Evolutionary conservation across 2,888 invertebrate species (phyloP), one percentile per base, ranked within the genome.

Genomic region (Latrodectus hesperus): DNA sequence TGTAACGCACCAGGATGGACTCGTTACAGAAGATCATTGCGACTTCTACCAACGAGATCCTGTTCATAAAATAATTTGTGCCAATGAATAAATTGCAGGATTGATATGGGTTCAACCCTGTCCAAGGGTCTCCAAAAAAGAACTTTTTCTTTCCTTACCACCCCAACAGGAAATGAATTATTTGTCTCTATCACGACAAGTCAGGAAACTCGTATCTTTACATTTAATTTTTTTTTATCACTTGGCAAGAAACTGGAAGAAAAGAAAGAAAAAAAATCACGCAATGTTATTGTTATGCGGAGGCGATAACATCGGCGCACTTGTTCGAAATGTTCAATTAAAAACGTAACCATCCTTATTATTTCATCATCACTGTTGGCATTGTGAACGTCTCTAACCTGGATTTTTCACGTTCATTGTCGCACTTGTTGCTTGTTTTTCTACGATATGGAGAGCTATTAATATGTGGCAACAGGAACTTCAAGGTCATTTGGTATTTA

Each of bases 301-400:
- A 76, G 80, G 72, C 67, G 86, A 87, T 87, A 87, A 81, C 86
- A 87, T 87, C 86, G 11, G 68, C 53, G 17, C 72, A 72, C 77
- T 81, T 73, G 81, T 77, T 87, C 76, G 55, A 70, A 72, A 77
- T 65, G 81, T 87, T 87, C 86, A 87, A 87, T 87, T 87, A 87
- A 87, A 87, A 87, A 81, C 65, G 86, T 79, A 82, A 87, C 75
- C 86, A 87, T 81, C 86, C 86, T 87, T 87, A 87, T 87, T 87
- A 87, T 87, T 87, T 87, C 86, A 87, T 87, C 85, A 86, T 75
- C 77, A 72, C 68, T 17, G 70, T 16, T 71, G 68, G 80, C 72
- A 81, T 81, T 81, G 76, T 87, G 76, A 53, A 22, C 77, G 52
- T 65, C 72, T 71, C 22, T 71, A 83, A 76, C 76, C 78, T 64